phyloP scores from a whole-genome alignment of 2,113 vertebrate genomes.

The Blennius ocellaris region DNA sequence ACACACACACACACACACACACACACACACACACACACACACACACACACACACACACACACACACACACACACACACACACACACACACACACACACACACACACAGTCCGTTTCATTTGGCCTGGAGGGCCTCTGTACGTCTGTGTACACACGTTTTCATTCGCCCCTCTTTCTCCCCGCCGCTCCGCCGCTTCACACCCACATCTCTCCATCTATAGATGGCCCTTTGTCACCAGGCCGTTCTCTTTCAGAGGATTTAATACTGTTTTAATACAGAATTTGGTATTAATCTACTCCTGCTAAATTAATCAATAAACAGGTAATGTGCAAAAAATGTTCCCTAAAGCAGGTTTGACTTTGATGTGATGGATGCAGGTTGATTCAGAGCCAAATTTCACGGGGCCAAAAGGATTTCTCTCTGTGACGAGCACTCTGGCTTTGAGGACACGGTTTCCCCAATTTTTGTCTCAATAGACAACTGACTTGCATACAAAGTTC shows the following conservation, averaged over 20 bases:
- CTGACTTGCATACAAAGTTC: too few relatives aligned
- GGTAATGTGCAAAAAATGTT: neutral
- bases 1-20: too few relatives aligned
- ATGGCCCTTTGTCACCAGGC: conserved; percentile 38
- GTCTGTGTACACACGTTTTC: conserved; percentile 66
- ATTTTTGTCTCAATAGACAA: too few relatives aligned
- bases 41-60: too few relatives aligned
- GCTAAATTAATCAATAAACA: too few relatives aligned
- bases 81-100: too few relatives aligned
- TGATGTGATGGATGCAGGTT: neutral
- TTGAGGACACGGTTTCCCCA: too few relatives aligned
- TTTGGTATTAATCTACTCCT: too few relatives aligned
- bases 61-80: too few relatives aligned
- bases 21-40: too few relatives aligned
- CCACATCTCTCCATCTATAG: conserved; percentile 40
- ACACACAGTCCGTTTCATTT: conserved; percentile 59
- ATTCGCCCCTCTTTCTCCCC: conserved; percentile 47
- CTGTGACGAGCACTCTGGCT: too few relatives aligned
- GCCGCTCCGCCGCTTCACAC: conserved; percentile 50
- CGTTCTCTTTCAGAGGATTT: conserved; percentile 5
- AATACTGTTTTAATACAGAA: too few relatives aligned
- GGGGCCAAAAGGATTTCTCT: neutral
- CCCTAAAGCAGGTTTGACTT: neutral
- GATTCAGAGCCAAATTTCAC: neutral
- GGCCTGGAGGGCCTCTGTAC: conserved; percentile 49